Percentiles rank a stretch among this genome's conserved stretches.
Conservation (phyloP, 2,797 vertebrate species). For the Smutsia temminckii region DNA sequence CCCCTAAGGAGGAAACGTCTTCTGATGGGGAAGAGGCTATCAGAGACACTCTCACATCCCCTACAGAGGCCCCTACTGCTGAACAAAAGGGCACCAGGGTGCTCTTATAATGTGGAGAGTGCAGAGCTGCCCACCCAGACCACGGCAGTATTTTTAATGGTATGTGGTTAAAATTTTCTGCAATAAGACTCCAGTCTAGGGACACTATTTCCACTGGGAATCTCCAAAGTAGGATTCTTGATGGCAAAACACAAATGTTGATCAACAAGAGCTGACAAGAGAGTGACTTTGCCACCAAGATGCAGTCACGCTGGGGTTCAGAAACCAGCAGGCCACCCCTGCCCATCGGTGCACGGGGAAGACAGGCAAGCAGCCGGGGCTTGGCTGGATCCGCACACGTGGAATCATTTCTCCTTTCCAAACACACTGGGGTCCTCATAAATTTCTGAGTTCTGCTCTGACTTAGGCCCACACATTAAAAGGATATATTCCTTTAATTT, state of each 20-base stretch:
- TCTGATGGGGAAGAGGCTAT: rapidly evolving
- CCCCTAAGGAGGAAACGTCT: rapidly evolving
- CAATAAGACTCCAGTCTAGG: rapidly evolving
- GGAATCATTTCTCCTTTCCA: rapidly evolving
- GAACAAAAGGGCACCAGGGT: rapidly evolving
- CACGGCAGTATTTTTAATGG: rapidly evolving
- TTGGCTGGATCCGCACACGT: rapidly evolving
- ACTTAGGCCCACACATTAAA: background rate
- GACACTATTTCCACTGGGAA: background rate
- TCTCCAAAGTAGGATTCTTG: rapidly evolving
- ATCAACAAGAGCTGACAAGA: background rate
- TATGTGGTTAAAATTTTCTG: rapidly evolving
- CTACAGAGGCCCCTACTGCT: rapidly evolving
- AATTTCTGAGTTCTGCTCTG: background rate
- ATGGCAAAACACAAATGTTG: background rate
- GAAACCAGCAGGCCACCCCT: background rate
- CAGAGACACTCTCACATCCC: background rate
- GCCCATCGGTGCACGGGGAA: rapidly evolving
- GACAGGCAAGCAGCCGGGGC: too few species aligned
- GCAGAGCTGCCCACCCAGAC: rapidly evolving
- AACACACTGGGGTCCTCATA: rapidly evolving
- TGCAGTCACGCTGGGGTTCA: background rate
- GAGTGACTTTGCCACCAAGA: too few species aligned
- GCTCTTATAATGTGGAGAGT: rapidly evolving
- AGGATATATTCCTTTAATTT: slow-evolving; percentile 58